Evolutionary conservation across 2,113 vertebrate genomes (phyloP), one percentile per base, ranked within the genome.

Genomic region (Syngnathoides biaculeatus): DNA sequence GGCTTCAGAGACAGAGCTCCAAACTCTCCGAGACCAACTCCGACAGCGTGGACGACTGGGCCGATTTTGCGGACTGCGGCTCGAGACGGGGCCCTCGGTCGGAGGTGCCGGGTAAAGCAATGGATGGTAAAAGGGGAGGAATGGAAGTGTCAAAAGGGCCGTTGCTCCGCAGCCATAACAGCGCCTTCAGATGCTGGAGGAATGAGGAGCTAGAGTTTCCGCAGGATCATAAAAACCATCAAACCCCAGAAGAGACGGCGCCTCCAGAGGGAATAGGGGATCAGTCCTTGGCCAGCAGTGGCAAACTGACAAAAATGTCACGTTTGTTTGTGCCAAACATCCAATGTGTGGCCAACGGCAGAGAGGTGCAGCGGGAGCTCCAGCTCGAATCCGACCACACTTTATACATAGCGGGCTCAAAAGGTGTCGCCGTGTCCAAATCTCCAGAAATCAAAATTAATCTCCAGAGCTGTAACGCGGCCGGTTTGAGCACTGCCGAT

Each of bases 181-280:
- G 96, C 68, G 96, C 97, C 0, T 99, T 98, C 90, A 92, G 96
- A 79, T 93, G 94, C 11, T 98, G 97, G 97, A 94, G 91, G 85
- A 95, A 96, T 80, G 90, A 87, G n/a, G 94, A 95, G 86, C 86
- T 92, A 14, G 93, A 92, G 74, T 90, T 91, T 85, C 94, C 86
- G 75, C 88, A 86, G 81, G 93, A 93, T 60, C 90, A 74, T 75
- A 88, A 89, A 91, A 89, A 76, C 77, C 65, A 83, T 43, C 39
- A 86, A 88, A 86, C 65, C 48, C 58, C 48, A 12, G 77, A 72
- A 75, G 79, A 77, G 65, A 83, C 35, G 73, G 40, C 43, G 75
- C 48, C 42, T 19, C 56, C 77, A 47, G 72, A 58, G 43, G 64
- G 11, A 6, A 75, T 85, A 71, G 59, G 43, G 63, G 75, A 74